Evolutionary conservation across 1,140 invertebrate species (phyloP).

Genomic region (Grapholita molesta): DNA sequence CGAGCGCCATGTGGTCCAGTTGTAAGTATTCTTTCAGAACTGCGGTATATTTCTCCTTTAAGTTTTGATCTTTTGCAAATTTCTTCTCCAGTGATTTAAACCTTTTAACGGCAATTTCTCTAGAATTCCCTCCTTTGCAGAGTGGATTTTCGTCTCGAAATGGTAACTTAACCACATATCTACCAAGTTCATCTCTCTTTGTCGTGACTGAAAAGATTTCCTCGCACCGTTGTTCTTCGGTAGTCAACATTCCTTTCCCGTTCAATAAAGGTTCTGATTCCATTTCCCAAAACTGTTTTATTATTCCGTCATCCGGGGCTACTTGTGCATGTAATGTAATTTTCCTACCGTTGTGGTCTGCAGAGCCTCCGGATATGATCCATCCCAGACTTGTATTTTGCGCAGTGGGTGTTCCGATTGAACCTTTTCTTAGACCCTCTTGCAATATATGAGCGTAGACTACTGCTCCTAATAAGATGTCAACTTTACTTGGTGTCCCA

Average conservation of each 20-base stretch:
- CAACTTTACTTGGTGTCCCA: constrained; percentile 30
- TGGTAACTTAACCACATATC: constrained; percentile 33
- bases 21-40: constrained; percentile 30
- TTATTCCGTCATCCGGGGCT: constrained; percentile 30
- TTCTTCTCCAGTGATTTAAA: constrained; percentile 27
- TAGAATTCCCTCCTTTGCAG: constrained; percentile 25
- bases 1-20: constrained; percentile 33
- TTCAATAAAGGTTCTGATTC: constrained; percentile 32
- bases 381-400: constrained; percentile 30
- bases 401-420: constrained; percentile 19
- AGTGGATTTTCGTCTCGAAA: constrained; percentile 21
- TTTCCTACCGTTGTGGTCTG: constrained; percentile 25
- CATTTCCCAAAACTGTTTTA: constrained; percentile 38
- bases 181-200: constrained; percentile 18
- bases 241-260: constrained; percentile 26
- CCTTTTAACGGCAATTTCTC: constrained; percentile 22
- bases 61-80: constrained; percentile 19
- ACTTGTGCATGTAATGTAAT: constrained; percentile 25
- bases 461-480: constrained; percentile 30
- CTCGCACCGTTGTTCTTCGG: constrained; percentile 18
- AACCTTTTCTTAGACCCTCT: constrained; percentile 23
- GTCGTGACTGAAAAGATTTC: constrained; percentile 23
- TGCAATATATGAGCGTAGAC: constrained; percentile 26
- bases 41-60: constrained; percentile 28
- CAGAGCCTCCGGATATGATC: constrained; percentile 34